Base-by-base conservation (phyloP, 2,888 invertebrate genomes). In the Alsophila aescularia region DNA sequence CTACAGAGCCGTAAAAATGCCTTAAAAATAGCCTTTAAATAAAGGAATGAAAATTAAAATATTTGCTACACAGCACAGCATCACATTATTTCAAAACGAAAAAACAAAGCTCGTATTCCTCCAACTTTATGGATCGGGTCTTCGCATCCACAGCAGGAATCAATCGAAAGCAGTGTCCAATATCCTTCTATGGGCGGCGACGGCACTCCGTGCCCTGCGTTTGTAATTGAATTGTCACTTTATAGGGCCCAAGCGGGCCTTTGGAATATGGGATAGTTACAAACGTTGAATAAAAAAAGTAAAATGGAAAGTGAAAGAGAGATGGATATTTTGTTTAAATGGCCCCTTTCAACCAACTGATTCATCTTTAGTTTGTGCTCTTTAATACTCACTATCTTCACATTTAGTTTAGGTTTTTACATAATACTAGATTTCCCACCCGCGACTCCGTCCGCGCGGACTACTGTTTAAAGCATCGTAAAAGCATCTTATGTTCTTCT, bases 201-300 rank as follows among this genome's bases (percentile, higher is more conserved):
- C 69, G 68, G 64, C 64, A 66, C 63, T 59, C 67, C 67, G 62
- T 71, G 69, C 65, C 62, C 60, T 67, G 64, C 73, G 73, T 76
- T 74, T 77, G 77, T 82, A 81, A 82, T 82, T 81, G 80, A 81
- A 81, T 81, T 73, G 79, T 77, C 78, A 70, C 70, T 77, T 78
- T 82, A 81, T 80, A 72, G 79, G 71, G 52, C 81, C 79, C 80
- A 40, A 21, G 62, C 60, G 64, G 48, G 54, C 56, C 56, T 62
- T 59, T 52, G 51, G 47, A 48, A 52, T 43, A 49, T 12, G 32
- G 16, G 40, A 44, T 34, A 24, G 42, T 35, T 52, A 13, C 48
- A 47, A 41, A 29, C 35, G 24, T 31, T 41, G 40, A 48, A 52
- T 44, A 37, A 48, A 55, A n/a, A 44, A 40, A 35, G 32, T 15